These are phyloP conservation scores for Apodemia zela DNA, from an alignment of 2,888 invertebrate species.

Conservation along the genomic window DNA sequence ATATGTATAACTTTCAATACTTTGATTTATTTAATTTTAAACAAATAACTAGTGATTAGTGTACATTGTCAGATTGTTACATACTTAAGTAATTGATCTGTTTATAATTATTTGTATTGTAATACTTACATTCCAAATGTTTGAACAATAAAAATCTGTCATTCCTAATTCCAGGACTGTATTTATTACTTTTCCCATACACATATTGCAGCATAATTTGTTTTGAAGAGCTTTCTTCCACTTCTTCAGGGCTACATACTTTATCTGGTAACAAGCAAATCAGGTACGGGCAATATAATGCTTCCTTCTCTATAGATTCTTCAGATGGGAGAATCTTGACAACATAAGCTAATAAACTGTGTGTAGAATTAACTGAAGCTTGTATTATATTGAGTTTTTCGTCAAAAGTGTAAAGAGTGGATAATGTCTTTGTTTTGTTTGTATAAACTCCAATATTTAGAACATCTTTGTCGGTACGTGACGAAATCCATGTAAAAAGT, in stretches of 20 bases:
- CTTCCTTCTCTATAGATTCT: constrained; percentile 47
- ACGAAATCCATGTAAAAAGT: constrained; percentile 84
- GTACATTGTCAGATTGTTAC: neutral
- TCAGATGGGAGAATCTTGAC: constrained; percentile 74
- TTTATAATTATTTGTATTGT: neutral
- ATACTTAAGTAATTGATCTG: neutral
- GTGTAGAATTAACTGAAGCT: constrained; percentile 87
- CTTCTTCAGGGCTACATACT: constrained; percentile 49
- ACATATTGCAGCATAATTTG: constrained; percentile 91
- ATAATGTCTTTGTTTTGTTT: constrained; percentile 79
- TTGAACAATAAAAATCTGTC: constrained; percentile 87
- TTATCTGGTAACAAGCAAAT: constrained; percentile 77
- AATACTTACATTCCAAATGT: constrained; percentile 87
- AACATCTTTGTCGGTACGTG: constrained; percentile 47
- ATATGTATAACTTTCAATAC: too few relatives aligned
- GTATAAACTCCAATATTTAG: constrained; percentile 82
- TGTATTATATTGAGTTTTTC: constrained; percentile 86
- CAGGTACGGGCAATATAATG: constrained; percentile 83
- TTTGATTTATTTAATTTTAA: too few relatives aligned
- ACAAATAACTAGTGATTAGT: neutral
- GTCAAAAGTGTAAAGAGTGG: constrained; percentile 82
- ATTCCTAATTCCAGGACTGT: constrained; percentile 71
- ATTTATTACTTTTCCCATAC: constrained; percentile 80
- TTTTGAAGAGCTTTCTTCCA: constrained; percentile 81
- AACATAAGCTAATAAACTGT: constrained; percentile 84